phyloP scores from a whole-genome alignment of 2,797 vertebrate genomes.

The Manis pentadactyla region DNA sequence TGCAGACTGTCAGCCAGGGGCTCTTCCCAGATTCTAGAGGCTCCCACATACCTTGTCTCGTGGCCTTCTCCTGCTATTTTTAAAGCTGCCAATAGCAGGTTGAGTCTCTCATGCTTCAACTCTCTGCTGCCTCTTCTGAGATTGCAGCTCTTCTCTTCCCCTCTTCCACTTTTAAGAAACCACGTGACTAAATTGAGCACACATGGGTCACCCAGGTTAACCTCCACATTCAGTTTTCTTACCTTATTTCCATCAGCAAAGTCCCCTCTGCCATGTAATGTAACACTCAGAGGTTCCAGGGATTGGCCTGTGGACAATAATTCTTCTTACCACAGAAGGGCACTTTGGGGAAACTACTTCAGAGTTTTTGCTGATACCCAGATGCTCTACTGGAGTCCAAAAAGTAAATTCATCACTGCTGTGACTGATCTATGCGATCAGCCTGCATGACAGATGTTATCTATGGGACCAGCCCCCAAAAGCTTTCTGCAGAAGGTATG shows the following conservation, averaged over 20 bases:
- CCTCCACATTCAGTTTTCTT: background rate
- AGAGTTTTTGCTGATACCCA: background rate
- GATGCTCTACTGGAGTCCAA: background rate
- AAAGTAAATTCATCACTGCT: background rate
- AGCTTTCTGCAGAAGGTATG: background rate
- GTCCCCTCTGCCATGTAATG: background rate
- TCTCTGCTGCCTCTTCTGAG: background rate
- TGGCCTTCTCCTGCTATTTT: background rate
- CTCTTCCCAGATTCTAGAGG: background rate
- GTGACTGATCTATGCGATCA: background rate
- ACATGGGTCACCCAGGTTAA: background rate
- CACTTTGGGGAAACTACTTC: background rate
- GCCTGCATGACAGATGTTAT: background rate
- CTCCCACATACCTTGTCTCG: background rate
- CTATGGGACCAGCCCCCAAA: background rate
- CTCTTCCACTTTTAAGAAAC: background rate
- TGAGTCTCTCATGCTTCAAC: background rate
- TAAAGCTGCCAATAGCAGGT: background rate
- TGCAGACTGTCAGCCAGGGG: background rate
- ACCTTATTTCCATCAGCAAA: background rate
- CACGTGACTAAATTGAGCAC: background rate
- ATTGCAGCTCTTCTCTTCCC: background rate
- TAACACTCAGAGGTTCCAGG: background rate
- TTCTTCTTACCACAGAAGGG: background rate
- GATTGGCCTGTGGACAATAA: background rate